Evolutionary conservation across 1,140 invertebrate species (phyloP).

Genomic region (Cotesia glomerata): DNA sequence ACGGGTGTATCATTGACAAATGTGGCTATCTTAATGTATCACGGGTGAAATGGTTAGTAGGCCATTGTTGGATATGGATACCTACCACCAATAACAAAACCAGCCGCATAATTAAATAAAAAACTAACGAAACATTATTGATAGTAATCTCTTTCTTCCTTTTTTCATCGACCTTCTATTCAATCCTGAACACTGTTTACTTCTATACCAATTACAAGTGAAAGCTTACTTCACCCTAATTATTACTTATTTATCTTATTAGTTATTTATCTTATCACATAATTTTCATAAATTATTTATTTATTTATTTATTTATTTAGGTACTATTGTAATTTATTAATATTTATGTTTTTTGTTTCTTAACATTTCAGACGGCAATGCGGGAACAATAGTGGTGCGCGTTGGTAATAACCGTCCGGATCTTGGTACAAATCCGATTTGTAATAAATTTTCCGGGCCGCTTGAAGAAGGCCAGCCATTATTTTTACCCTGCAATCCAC

Average conservation of each 20-base stretch:
- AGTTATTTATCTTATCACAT: too few relatives aligned
- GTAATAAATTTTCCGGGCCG: slow-evolving; percentile 86
- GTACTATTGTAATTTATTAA: not conserved
- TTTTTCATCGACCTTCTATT: slow-evolving; percentile 5
- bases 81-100: not conserved
- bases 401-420: slow-evolving; percentile 96
- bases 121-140: too few relatives aligned
- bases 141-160: slow-evolving; percentile 7
- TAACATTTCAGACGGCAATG: slow-evolving; percentile 64
- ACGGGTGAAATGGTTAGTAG: slow-evolving; percentile 47
- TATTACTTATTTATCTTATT: not conserved
- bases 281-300: not conserved
- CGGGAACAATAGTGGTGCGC: slow-evolving; percentile 86
- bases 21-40: slow-evolving; percentile 38
- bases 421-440: slow-evolving; percentile 89
- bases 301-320: not conserved
- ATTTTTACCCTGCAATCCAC: slow-evolving; percentile 91
- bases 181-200: slow-evolving; percentile 1
- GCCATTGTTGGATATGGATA: slow-evolving; percentile 20
- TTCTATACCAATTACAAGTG: slow-evolving; percentile 43
- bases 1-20: slow-evolving; percentile 23
- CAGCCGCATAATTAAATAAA: slow-evolving; percentile 9
- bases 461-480: slow-evolving; percentile 89
- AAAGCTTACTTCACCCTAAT: slow-evolving; percentile 37
- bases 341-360: slow-evolving; percentile 52